These are phyloP conservation scores for Tribolium freemani DNA, from an alignment of 2,888 invertebrate species.

Conservation along the genomic window DNA sequence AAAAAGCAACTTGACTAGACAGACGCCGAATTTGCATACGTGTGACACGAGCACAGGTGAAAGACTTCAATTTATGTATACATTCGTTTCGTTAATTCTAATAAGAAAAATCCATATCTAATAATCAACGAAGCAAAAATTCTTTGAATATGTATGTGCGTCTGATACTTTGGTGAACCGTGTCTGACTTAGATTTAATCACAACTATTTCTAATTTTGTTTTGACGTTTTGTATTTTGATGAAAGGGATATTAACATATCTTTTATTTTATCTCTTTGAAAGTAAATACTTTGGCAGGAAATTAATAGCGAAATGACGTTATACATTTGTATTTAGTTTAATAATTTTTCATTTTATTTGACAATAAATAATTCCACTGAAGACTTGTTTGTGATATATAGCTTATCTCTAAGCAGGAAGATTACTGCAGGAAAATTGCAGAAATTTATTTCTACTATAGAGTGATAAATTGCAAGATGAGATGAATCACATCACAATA, in stretches of 20 bases:
- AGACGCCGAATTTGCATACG: slow-evolving; percentile 22
- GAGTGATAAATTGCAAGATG: background rate
- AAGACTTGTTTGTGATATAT: background rate
- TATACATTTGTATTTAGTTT: background rate
- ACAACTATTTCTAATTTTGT: slow-evolving; percentile 4
- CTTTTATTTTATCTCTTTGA: background rate
- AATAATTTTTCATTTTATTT: background rate
- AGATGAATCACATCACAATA: background rate
- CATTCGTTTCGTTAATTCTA: slow-evolving; percentile 14
- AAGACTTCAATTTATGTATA: slow-evolving; percentile 14
- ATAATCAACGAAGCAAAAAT: background rate
- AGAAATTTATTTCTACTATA: background rate
- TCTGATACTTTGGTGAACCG: background rate
- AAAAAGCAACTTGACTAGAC: slow-evolving; percentile 10
- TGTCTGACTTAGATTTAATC: background rate
- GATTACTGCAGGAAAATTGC: background rate
- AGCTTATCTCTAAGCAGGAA: background rate
- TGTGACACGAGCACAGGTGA: slow-evolving; percentile 17
- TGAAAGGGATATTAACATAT: slow-evolving; percentile 6
- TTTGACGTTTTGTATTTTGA: slow-evolving; percentile 14
- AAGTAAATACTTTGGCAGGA: background rate
- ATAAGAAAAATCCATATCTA: slow-evolving; percentile 13
- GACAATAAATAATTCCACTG: background rate
- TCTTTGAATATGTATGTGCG: background rate
- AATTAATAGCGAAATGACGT: background rate